These are phyloP conservation scores for Cactoblastis cactorum DNA, from an alignment of 2,888 invertebrate species.

Conservation along the genomic window DNA sequence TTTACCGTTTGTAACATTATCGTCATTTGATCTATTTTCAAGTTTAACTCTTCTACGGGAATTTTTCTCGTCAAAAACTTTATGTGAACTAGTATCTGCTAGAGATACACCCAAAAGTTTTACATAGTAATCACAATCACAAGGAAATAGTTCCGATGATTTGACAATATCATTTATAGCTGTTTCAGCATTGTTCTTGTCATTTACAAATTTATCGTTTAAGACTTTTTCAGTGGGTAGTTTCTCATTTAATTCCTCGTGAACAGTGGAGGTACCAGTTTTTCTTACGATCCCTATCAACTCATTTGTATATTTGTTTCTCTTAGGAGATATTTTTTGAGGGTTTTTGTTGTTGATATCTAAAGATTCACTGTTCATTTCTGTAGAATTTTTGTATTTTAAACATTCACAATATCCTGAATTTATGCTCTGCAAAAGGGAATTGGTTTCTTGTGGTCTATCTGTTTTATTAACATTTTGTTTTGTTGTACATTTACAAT, in stretches of 20 bases:
- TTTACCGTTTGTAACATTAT: background rate
- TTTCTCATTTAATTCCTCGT: background rate
- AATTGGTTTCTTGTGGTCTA: constrained; percentile 16
- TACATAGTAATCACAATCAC: constrained; percentile 44
- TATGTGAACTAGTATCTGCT: constrained; percentile 30
- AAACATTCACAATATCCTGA: constrained; percentile 31
- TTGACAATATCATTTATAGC: constrained; percentile 24
- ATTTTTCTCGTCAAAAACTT: constrained; percentile 16
- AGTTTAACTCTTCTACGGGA: constrained; percentile 14
- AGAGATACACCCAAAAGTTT: constrained; percentile 65
- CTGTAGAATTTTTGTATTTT: constrained; percentile 24
- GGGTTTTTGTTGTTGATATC: background rate
- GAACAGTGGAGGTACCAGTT: background rate
- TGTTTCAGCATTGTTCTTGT: constrained; percentile 5
- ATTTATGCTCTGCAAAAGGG: constrained; percentile 32
- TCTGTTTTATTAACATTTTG: constrained; percentile 15
- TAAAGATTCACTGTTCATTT: constrained; percentile 15
- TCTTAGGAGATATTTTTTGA: background rate
- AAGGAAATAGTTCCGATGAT: constrained; percentile 25
- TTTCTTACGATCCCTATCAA: background rate
- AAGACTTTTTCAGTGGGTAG: background rate
- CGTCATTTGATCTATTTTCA: background rate
- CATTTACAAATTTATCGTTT: constrained; percentile 2
- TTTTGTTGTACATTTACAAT: constrained; percentile 33
- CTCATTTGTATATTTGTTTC: background rate